Percentiles rank a stretch among this genome's conserved stretches.
These are phyloP conservation scores for Halocynthia aurantium DNA, from an alignment of 23 tunicate genomes.

Conservation along the genomic window DNA sequence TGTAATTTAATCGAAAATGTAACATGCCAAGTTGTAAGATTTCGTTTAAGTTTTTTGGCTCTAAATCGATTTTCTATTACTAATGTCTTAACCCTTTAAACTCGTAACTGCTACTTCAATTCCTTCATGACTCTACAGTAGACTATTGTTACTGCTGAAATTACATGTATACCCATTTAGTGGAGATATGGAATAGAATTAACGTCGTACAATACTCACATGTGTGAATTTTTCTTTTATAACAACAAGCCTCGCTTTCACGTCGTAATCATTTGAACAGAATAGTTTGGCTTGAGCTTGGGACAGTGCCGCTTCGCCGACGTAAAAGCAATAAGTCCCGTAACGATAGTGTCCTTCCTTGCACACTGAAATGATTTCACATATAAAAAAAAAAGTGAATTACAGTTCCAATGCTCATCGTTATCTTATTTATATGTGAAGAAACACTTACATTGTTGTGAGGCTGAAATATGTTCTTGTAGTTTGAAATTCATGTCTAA, in stretches of 20 bases:
- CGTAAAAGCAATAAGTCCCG: conserved; percentile 57
- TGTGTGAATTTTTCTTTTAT: conserved; percentile 53
- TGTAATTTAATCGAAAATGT: too few relatives aligned
- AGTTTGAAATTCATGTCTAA: neutral
- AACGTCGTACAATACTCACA: conserved; percentile 7
- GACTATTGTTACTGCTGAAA: too few relatives aligned
- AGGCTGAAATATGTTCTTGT: neutral
- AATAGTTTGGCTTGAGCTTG: conserved; percentile 39
- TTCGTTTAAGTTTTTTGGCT: too few relatives aligned
- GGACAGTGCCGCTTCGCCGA: conserved; percentile 39
- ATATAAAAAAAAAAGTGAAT: neutral
- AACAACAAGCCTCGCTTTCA: conserved; percentile 42
- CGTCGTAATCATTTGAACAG: conserved; percentile 35
- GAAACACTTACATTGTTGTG: conserved; percentile 7
- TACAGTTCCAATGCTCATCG: neutral
- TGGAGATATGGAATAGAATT: too few relatives aligned
- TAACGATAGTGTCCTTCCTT: conserved; percentile 54
- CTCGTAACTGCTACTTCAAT: too few relatives aligned
- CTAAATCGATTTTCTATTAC: too few relatives aligned
- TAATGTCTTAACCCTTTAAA: too few relatives aligned
- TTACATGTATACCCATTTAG: too few relatives aligned
- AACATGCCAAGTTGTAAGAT: too few relatives aligned
- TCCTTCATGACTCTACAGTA: too few relatives aligned
- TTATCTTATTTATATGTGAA: neutral
- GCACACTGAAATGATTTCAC: conserved; percentile 16